A percentile compares a stretch with the other conserved stretches of the same genome.
Conservation (phyloP, 2,113 vertebrate genomes). For the Channa maculata region DNA sequence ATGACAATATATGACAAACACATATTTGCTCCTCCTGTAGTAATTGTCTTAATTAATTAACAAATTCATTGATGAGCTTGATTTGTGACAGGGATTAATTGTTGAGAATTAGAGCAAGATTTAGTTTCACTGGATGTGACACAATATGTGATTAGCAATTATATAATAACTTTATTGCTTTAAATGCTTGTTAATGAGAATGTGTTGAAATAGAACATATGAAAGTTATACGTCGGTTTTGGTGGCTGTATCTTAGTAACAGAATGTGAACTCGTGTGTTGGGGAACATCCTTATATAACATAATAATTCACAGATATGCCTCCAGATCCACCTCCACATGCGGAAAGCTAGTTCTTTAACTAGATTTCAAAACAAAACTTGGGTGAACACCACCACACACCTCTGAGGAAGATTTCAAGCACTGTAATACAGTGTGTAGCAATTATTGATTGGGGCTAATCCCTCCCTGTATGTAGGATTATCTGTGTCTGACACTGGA, state of each 20-base stretch:
- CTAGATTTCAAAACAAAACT: conserved; percentile 29
- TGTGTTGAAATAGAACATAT: conserved; percentile 15
- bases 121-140: conserved; percentile 5
- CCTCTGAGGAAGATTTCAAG: conserved; percentile 32
- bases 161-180: not conserved
- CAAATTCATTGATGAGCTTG: conserved; percentile 10
- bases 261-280: not conserved
- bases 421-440: conserved; percentile 32
- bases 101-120: not conserved
- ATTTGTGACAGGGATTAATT: not conserved
- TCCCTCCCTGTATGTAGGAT: conserved; percentile 57
- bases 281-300: conserved; percentile 13
- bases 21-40: too few species aligned
- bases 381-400: not conserved
- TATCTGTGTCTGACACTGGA: conserved; percentile 48
- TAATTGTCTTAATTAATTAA: conserved; percentile 4
- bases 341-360: conserved; percentile 22
- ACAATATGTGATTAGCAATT: too few species aligned
- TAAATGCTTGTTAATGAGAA: conserved; percentile 1
- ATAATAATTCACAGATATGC: conserved; percentile 31
- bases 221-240: conserved; percentile 1
- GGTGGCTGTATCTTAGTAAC: not conserved
- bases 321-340: not conserved
- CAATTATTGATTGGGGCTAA: conserved; percentile 70
- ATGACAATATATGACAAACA: too few species aligned